These are phyloP conservation scores for Diadegma fenestrale DNA, from an alignment of 2,888 invertebrate species.

Conservation along the genomic window DNA sequence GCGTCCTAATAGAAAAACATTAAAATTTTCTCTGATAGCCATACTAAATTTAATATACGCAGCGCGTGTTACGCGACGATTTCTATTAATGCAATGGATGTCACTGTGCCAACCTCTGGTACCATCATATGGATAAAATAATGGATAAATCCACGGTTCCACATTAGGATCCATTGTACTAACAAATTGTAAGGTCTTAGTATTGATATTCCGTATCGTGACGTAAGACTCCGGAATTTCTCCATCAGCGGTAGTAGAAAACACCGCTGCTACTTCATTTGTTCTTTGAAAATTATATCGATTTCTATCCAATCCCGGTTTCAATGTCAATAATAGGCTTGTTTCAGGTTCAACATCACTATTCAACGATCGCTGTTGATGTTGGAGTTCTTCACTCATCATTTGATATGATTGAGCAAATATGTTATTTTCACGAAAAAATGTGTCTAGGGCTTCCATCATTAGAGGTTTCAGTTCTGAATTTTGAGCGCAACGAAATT, in stretches of 20 bases:
- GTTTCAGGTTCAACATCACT: not conserved
- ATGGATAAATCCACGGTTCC: conserved; percentile 70
- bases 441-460: not conserved
- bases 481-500: not conserved
- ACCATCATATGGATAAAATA: conserved; percentile 70
- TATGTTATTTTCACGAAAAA: no score
- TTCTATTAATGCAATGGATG: conserved; percentile 2
- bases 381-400: conserved; percentile 21
- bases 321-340: not conserved
- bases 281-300: not conserved
- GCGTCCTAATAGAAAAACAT: conserved; percentile 53
- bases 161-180: conserved; percentile 71
- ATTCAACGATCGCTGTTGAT: not conserved
- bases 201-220: conserved; percentile 61
- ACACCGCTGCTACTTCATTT: not conserved
- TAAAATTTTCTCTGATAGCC: conserved; percentile 51
- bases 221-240: conserved; percentile 68
- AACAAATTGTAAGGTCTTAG: conserved; percentile 58
- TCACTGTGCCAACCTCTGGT: conserved; percentile 58
- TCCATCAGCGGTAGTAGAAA: conserved; percentile 33
- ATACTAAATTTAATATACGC: conserved; percentile 43
- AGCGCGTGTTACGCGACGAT: conserved; percentile 13
- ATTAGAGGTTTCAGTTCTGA: not conserved
- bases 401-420: conserved; percentile 19
- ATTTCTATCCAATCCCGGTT: not conserved